Evolutionary conservation across 1,140 invertebrate genomes (phyloP).

Genomic region (Drosophila simulans): DNA sequence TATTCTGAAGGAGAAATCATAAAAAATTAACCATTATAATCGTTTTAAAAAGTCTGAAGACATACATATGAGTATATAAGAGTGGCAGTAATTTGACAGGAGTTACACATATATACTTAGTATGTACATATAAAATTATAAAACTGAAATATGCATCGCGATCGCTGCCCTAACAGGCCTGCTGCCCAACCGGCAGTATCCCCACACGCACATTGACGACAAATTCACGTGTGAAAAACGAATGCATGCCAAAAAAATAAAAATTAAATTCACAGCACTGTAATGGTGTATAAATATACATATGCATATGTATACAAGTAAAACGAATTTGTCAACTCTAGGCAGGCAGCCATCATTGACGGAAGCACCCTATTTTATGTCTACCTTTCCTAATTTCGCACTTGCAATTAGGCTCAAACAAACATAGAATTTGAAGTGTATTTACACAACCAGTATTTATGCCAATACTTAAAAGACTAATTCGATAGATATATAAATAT

Average conservation of each 20-base stretch:
- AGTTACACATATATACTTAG: too few species aligned
- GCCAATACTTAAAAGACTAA: too few species aligned
- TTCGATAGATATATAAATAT: slow-evolving; percentile 10
- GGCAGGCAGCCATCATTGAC: slow-evolving; percentile 59
- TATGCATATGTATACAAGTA: not conserved
- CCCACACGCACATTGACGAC: too few species aligned
- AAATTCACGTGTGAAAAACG: too few species aligned
- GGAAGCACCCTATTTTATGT: slow-evolving; percentile 77
- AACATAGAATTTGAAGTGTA: not conserved
- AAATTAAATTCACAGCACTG: not conserved
- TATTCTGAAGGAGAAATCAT: too few species aligned
- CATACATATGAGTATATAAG: too few species aligned
- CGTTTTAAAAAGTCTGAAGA: too few species aligned
- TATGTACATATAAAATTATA: not conserved
- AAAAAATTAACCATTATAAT: too few species aligned
- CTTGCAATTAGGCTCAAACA: slow-evolving; percentile 24
- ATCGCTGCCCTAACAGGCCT: not conserved
- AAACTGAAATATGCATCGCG: not conserved
- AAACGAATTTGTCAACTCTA: slow-evolving; percentile 69
- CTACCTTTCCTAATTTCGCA: slow-evolving; percentile 45
- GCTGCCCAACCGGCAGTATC: not conserved
- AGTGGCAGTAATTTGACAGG: too few species aligned
- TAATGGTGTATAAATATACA: slow-evolving; percentile 2
- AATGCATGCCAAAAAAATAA: not conserved
- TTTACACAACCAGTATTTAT: too few species aligned